These are phyloP conservation scores for Synergus itoensis DNA, from an alignment of 2,888 invertebrate species.

Conservation along the genomic window DNA sequence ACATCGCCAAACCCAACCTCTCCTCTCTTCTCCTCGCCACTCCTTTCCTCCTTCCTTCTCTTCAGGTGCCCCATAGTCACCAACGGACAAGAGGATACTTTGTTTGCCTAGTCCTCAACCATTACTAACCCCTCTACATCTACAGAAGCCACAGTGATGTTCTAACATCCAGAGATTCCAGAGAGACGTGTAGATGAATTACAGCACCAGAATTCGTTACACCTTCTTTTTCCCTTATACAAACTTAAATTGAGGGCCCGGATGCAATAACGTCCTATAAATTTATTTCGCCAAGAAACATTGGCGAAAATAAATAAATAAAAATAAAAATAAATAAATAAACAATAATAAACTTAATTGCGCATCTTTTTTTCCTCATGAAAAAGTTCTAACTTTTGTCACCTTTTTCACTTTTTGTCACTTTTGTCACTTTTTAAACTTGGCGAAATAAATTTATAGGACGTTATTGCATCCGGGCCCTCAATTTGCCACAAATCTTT, in stretches of 20 bases:
- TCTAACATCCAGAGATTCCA: not conserved
- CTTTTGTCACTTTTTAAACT: too few species aligned
- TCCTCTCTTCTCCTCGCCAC: not conserved
- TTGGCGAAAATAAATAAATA: too few species aligned
- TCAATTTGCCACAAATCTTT: conserved; percentile 11
- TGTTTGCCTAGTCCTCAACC: conserved; percentile 67
- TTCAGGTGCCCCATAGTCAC: conserved; percentile 46
- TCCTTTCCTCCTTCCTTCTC: conserved; percentile 36
- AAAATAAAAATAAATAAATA: too few species aligned
- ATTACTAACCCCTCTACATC: conserved; percentile 9
- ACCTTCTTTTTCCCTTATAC: not conserved
- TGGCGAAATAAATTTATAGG: too few species aligned
- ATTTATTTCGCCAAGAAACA: too few species aligned
- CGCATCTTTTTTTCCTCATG: too few species aligned
- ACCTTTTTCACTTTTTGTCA: too few species aligned
- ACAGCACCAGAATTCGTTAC: not conserved
- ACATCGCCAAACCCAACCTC: not conserved
- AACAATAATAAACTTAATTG: too few species aligned
- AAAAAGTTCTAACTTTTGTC: too few species aligned
- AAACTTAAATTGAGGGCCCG: too few species aligned
- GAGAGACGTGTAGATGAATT: conserved; percentile 5
- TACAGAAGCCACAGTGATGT: conserved; percentile 20
- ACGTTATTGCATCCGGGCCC: too few species aligned
- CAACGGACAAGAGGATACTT: conserved; percentile 61
- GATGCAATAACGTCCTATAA: too few species aligned